Evolutionary conservation across 2,797 vertebrate genomes (phyloP).

Genomic region (Channallabes apus): DNA sequence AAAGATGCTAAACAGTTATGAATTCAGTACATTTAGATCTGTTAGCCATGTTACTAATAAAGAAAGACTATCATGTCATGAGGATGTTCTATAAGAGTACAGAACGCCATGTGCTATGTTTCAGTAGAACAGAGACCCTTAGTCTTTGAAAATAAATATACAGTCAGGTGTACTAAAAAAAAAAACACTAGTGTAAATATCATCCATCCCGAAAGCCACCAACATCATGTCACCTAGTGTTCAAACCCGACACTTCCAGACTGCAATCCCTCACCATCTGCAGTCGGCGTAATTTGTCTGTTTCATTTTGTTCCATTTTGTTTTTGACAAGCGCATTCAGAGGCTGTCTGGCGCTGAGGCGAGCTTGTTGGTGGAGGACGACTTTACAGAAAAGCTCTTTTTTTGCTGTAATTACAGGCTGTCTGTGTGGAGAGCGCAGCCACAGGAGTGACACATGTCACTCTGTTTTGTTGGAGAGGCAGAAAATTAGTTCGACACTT

Average conservation of each 20-base stretch:
- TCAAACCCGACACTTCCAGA: not conserved
- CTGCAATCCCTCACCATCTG: conserved; percentile 28
- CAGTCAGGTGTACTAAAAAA: not conserved
- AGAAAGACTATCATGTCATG: not conserved
- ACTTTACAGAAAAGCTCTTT: conserved; percentile 54
- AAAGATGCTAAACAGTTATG: not conserved
- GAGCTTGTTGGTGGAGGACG: conserved; percentile 51
- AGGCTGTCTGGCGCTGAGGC: conserved; percentile 58
- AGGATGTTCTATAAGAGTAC: not conserved
- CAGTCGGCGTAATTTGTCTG: conserved; percentile 37
- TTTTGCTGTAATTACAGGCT: conserved; percentile 66
- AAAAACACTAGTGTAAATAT: not conserved
- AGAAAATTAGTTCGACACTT: not conserved
- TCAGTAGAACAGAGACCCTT: not conserved
- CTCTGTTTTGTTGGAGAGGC: conserved; percentile 32
- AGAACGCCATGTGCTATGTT: not conserved
- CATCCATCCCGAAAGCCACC: conserved; percentile 10
- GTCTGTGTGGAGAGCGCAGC: conserved; percentile 60
- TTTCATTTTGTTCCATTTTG: conserved; percentile 56
- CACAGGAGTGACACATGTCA: conserved; percentile 65
- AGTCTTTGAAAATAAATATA: not conserved
- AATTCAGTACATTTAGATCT: not conserved
- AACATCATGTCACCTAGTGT: not conserved
- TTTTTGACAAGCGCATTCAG: conserved; percentile 54
- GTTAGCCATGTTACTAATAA: not conserved